These are phyloP conservation scores for Mormyrops boulengeri DNA, from an alignment of 2,797 vertebrate species.

Conservation along the genomic window DNA sequence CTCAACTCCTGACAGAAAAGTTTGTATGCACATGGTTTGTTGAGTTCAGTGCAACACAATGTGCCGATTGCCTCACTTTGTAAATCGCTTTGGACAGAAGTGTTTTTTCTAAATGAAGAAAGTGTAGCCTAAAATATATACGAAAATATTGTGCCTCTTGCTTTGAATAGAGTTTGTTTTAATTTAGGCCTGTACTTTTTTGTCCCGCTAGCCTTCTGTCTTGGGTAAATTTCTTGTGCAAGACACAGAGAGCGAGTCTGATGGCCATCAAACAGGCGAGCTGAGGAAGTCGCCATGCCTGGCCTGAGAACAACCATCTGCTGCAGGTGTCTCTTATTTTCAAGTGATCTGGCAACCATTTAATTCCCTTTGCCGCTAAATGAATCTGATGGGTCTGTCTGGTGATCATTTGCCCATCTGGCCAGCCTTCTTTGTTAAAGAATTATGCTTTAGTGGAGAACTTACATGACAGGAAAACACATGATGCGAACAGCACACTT, in stretches of 20 bases:
- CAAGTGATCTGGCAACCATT: slow-evolving; percentile 17
- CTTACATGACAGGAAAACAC: slow-evolving; percentile 7
- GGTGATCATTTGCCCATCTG: slow-evolving; percentile 13
- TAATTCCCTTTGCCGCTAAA: slow-evolving; percentile 13
- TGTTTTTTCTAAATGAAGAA: neutral
- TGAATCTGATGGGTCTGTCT: slow-evolving; percentile 25
- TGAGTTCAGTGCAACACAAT: neutral
- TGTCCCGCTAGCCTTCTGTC: neutral
- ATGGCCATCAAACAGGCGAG: neutral
- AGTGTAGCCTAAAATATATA: neutral
- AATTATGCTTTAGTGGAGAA: neutral
- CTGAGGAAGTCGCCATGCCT: neutral
- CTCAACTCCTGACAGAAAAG: neutral
- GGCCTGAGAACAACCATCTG: slow-evolving; percentile 8
- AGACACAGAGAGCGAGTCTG: neutral
- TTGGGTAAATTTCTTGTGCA: neutral
- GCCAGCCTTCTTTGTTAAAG: slow-evolving; percentile 9
- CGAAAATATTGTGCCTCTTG: neutral
- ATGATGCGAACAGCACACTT: neutral
- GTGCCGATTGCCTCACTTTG: neutral
- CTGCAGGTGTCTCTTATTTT: slow-evolving; percentile 25
- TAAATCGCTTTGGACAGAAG: neutral
- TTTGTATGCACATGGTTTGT: neutral
- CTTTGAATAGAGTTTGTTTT: neutral
- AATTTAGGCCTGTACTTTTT: neutral